These are phyloP conservation scores for Elephas maximus DNA, from an alignment of 2,113 vertebrate genomes.

Conservation along the genomic window DNA sequence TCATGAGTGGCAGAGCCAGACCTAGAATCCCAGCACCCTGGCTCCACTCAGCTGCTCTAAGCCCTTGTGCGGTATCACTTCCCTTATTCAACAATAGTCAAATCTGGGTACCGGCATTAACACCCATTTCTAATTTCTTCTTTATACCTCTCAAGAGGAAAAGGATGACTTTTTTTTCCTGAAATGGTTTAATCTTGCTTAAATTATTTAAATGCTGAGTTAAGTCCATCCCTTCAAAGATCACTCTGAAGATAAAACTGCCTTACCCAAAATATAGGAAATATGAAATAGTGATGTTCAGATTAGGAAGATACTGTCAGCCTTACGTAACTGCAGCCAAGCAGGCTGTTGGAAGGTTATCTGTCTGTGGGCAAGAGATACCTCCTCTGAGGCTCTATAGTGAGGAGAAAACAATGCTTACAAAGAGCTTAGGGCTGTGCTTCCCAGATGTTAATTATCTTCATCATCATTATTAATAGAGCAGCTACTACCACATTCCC, in stretches of 20 bases:
- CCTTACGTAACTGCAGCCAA: background rate
- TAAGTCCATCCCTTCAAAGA: slow-evolving; percentile 51
- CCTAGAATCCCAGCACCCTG: background rate
- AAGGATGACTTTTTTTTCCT: background rate
- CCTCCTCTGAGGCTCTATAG: background rate
- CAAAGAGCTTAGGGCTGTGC: background rate
- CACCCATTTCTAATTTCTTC: slow-evolving; percentile 27
- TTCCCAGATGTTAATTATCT: background rate
- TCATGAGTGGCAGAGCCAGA: background rate
- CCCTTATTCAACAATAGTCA: background rate
- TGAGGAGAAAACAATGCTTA: background rate
- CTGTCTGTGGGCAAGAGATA: background rate
- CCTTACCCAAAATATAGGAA: slow-evolving; percentile 33
- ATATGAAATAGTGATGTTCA: background rate
- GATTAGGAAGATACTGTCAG: background rate
- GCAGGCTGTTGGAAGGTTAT: background rate
- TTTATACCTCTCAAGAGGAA: slow-evolving; percentile 1
- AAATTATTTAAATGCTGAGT: slow-evolving; percentile 20
- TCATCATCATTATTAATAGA: background rate
- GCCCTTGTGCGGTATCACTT: background rate
- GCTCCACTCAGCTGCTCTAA: background rate
- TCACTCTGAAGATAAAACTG: slow-evolving; percentile 26
- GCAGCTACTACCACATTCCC: background rate
- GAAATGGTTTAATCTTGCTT: slow-evolving; percentile 23
- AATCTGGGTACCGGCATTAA: background rate